Percentiles rank a stretch among this genome's conserved stretches.
These are phyloP conservation scores for Urosaurus nigricauda DNA, from an alignment of 2,797 vertebrate genomes.

Conservation along the genomic window DNA sequence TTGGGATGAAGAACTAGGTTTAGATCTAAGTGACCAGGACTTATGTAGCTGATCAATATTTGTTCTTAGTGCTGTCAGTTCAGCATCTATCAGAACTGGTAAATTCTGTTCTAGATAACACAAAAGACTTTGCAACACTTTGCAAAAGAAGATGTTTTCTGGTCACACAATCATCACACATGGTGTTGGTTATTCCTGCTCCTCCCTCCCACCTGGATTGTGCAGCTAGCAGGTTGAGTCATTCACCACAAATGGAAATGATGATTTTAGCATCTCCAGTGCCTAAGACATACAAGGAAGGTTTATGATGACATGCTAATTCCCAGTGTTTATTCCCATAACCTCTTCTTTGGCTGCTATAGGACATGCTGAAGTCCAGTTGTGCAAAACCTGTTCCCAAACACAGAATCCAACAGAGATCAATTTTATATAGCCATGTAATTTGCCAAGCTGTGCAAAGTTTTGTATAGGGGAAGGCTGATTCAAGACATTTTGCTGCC, in stretches of 20 bases:
- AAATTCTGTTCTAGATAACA: not conserved
- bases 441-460: not conserved
- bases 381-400: not conserved
- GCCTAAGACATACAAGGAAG: not conserved
- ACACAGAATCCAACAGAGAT: not conserved
- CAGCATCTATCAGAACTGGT: not conserved
- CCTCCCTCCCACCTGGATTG: not conserved
- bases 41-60: not conserved
- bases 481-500: too few species aligned
- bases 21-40: slow-evolving; percentile 18
- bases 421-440: not conserved
- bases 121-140: not conserved
- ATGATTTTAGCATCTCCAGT: not conserved
- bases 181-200: not conserved
- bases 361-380: not conserved
- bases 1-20: too few species aligned
- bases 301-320: not conserved
- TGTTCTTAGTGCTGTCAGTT: not conserved
- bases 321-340: not conserved
- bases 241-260: not conserved
- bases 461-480: not conserved
- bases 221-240: not conserved
- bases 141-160: not conserved
- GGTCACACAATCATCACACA: not conserved
- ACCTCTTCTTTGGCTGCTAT: not conserved